A percentile compares a stretch with the other conserved stretches of the same genome.
phyloP scores from a whole-genome alignment of 2,113 vertebrate genomes.

The Thryonomys swinderianus region DNA sequence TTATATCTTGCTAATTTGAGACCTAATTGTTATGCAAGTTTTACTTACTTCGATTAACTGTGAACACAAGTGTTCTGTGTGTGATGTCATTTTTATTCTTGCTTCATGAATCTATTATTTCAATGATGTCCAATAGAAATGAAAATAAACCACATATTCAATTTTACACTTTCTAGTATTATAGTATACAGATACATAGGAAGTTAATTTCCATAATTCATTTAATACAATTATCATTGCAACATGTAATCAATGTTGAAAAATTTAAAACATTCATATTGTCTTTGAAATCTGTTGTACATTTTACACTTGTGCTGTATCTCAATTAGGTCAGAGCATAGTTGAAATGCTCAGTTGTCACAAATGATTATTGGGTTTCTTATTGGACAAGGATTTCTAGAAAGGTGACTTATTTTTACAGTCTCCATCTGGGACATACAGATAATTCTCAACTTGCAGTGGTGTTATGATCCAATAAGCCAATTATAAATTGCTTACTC shows the following conservation, averaged over 20 bases:
- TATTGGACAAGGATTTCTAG: not conserved
- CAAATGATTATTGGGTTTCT: no score
- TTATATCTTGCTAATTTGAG: not conserved
- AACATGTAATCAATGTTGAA: not conserved
- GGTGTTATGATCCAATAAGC: not conserved
- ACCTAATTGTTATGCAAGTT: not conserved
- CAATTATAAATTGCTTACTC: not conserved
- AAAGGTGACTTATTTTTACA: not conserved
- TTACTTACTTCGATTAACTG: slow-evolving; percentile 8
- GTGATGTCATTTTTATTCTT: not conserved
- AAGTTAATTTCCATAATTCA: not conserved
- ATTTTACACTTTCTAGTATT: not conserved
- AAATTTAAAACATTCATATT: not conserved
- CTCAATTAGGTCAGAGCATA: not conserved
- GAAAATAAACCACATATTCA: slow-evolving; percentile 13
- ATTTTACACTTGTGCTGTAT: not conserved
- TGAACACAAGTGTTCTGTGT: not conserved
- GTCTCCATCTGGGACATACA: not conserved
- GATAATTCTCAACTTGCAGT: not conserved
- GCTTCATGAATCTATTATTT: not conserved
- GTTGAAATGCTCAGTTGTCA: not conserved
- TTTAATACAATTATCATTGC: not conserved
- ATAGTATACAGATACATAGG: not conserved
- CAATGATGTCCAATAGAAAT: not conserved
- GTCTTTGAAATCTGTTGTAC: not conserved